A percentile compares a stretch with the other conserved stretches of the same genome.
phyloP scores from a whole-genome alignment of 2,113 vertebrate species.

The Pachyramphus minor region DNA sequence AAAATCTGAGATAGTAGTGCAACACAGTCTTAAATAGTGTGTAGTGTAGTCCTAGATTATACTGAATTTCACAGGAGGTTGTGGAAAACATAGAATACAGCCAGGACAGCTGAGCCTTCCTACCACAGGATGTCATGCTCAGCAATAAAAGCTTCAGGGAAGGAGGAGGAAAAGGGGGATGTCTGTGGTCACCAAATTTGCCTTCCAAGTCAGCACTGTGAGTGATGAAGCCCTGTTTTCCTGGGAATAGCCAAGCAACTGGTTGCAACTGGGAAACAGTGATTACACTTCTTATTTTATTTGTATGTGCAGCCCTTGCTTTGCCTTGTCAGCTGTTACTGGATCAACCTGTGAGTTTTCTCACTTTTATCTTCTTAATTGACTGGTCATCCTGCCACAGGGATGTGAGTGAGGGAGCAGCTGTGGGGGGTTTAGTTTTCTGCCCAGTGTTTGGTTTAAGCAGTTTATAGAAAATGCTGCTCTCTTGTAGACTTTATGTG shows the following conservation, averaged over 20 bases:
- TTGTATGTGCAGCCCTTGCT: background rate
- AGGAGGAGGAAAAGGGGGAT: background rate
- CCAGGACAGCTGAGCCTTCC: background rate
- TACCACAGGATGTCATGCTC: accelerated
- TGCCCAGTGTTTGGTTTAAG: background rate
- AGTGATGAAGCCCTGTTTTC: background rate
- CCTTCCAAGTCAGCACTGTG: accelerated
- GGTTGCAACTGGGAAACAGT: background rate
- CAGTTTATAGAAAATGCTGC: background rate
- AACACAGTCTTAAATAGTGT: background rate
- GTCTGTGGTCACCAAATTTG: background rate
- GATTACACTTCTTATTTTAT: background rate
- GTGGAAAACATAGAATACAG: background rate
- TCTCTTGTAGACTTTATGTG: accelerated
- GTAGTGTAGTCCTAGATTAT: background rate
- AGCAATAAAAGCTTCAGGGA: background rate
- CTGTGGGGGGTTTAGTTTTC: background rate
- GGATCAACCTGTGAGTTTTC: background rate
- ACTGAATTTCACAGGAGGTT: background rate
- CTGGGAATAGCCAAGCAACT: background rate
- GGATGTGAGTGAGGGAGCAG: background rate
- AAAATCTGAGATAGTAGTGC: background rate
- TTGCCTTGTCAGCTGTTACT: background rate
- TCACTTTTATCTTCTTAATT: background rate
- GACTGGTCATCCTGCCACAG: background rate